Conservation (phyloP, 2,113 vertebrate species). For the Pelecanus crispus region DNA sequence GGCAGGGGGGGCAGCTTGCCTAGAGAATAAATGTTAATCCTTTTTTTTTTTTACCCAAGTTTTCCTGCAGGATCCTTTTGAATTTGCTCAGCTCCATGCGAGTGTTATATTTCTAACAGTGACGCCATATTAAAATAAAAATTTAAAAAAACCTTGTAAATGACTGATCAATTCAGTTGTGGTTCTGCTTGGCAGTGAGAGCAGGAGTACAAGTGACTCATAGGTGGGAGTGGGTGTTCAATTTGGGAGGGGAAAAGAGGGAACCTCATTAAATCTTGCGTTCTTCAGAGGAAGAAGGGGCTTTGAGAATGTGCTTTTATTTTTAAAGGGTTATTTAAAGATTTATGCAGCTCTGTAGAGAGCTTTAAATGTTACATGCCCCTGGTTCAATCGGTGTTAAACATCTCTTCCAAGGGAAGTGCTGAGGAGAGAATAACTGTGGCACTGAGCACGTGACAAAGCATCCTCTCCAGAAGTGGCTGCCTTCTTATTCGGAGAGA, state of each 20-base stretch:
- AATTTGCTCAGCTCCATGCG: neutral
- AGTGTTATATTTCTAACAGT: neutral
- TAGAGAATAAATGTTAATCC: neutral
- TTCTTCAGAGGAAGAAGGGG: constrained; percentile 13
- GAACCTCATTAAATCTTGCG: constrained; percentile 17
- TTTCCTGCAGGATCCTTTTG: neutral
- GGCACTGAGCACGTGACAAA: neutral
- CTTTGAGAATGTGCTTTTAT: neutral
- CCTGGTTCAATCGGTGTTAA: neutral
- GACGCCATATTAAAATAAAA: neutral
- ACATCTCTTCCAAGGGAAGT: neutral
- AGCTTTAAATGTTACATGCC: neutral
- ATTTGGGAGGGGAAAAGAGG: neutral
- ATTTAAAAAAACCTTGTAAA: neutral
- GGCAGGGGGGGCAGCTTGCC: neutral
- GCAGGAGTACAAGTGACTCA: constrained; percentile 19
- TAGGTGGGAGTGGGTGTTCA: neutral
- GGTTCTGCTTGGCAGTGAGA: neutral
- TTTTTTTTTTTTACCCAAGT: neutral
- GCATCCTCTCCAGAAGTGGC: neutral
- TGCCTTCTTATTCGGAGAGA: neutral
- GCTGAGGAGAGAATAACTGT: neutral
- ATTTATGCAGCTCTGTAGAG: constrained; percentile 6
- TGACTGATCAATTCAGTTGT: neutral
- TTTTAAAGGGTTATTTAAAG: constrained; percentile 29